Evolutionary conservation across 1,140 invertebrate species (phyloP), one percentile per base, ranked within the genome.

Genomic region (Cryptotermes secundus): DNA sequence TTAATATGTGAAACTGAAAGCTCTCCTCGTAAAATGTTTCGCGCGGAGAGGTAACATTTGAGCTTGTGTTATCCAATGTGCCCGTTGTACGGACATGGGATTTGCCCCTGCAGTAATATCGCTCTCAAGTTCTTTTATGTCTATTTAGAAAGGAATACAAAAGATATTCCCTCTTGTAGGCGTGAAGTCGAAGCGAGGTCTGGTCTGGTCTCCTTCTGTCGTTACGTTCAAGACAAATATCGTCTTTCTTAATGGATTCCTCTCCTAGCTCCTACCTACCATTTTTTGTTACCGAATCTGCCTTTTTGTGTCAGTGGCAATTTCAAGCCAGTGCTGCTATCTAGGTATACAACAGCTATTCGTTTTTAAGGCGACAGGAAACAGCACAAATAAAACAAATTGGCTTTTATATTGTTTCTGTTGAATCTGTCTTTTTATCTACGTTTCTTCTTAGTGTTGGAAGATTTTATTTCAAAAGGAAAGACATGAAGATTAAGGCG

Each of bases 361-460:
- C 59, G 59, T 14, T 31, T 72, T 72, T 72, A 72, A 31, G 6
- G n/a, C 59, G 26, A 31, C n/a, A 72, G 59, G 10, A 72, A 72
- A 72, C 59, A 72, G 31, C n/a, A 3, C 59, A 72, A 31, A 72
- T 72, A 72, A 72, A 72, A 72, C 59, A 72, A 72, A 72, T 72
- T 72, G 59, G 59, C 2, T 72, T 72, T 2, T 49, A n/a, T 72
- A 26, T 31, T 72, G 7, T 72, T 72, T 72, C 7, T 72, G 1
- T n/a, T 72, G 26, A 9, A 31, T 72, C 9, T 72, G 26, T 72
- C 4, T 72, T 31, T 31, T 31, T 16, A 3, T 59, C n/a, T 72
- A 0, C n/a, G 19, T 72, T 31, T 6, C 7, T 72, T 26, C 10
- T n/a, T 6, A 31, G n/a, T 72, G 59, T 72, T 31, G n/a, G 26